Base-by-base conservation (phyloP, 2,113 vertebrate species). In the Alosa alosa region DNA sequence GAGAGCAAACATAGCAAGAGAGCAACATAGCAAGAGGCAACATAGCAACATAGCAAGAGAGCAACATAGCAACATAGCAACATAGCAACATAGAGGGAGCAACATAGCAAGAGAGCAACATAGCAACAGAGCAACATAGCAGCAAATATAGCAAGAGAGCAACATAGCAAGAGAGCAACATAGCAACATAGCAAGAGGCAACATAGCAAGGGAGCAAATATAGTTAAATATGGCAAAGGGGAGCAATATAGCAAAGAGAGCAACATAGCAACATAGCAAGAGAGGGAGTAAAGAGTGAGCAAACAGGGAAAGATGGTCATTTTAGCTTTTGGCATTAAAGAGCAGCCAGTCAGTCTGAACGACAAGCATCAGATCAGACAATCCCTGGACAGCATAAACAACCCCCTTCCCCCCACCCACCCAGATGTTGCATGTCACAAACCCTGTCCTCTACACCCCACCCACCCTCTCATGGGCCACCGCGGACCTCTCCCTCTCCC, bases 241-340 rank as follows among this genome's bases (percentile, higher is more conserved):
- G 84, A 89, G n/a, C n/a, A n/a, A n/a, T n/a, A n/a, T n/a, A n/a
- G n/a, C n/a, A n/a, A n/a, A n/a, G n/a, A n/a, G n/a, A n/a, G n/a
- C n/a, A n/a, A n/a, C n/a, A n/a, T n/a, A n/a, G n/a, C n/a, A n/a
- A n/a, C 20, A 8, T 6, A 72, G n/a, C 0, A 5, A 84, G 86
- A 83, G 84, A 89, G 87, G 87, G 47, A 78, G 41, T 47, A 31
- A 39, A 82, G 87, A 82, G 85, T 64, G 2, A 22, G 82, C 4
- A 55, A 81, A 78, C 57, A 64, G 44, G 84, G 82, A 82, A 25
- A 44, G 55, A 60, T 22, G 0, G 25, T n/a, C 64, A 4, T 68
- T 68, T 68, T 68, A 11, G n/a, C 6, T 68, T 68, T 68, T 72
- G 64, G 64, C 25, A 36, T 36, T 72, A 72, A 36, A 36, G 3